Percentiles rank a stretch among this genome's conserved stretches.
phyloP scores from a whole-genome alignment of 2,888 invertebrate species.

The Dendrolimus houi region DNA sequence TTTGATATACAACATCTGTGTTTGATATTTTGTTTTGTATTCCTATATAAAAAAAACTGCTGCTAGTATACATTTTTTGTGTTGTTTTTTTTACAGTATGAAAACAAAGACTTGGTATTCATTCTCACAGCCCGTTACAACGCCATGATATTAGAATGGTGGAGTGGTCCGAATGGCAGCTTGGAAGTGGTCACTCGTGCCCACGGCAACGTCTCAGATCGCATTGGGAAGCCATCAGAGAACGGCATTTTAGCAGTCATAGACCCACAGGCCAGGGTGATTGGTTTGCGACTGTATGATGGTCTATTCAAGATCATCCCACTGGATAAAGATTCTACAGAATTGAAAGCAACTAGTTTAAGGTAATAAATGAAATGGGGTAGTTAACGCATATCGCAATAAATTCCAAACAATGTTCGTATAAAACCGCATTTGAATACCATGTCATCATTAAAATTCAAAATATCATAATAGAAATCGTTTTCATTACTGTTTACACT shows the following conservation, averaged over 20 bases:
- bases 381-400: too few species aligned
- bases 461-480: too few species aligned
- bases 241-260: conserved; percentile 97
- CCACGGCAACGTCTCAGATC: conserved; percentile 96
- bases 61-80: too few species aligned
- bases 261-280: conserved; percentile 96
- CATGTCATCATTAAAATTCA: too few species aligned
- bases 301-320: conserved; percentile 98
- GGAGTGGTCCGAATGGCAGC: conserved; percentile 81
- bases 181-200: conserved; percentile 96
- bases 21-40: too few species aligned
- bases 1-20: too few species aligned
- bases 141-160: conserved; percentile 97
- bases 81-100: conserved; percentile 80
- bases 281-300: conserved; percentile 96
- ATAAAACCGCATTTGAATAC: too few species aligned
- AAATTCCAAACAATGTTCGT: too few species aligned
- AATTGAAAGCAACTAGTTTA: conserved; percentile 92
- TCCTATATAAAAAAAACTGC: too few species aligned
- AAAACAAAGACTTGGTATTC: conserved; percentile 94
- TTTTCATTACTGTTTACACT: too few species aligned
- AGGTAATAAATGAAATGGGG: conserved; percentile 51
- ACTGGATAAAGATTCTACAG: conserved; percentile 93
- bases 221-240: conserved; percentile 96
- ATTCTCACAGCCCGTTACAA: conserved; percentile 95